phyloP scores from a whole-genome alignment of 2,888 invertebrate species.

The Pedicia rivosa region DNA sequence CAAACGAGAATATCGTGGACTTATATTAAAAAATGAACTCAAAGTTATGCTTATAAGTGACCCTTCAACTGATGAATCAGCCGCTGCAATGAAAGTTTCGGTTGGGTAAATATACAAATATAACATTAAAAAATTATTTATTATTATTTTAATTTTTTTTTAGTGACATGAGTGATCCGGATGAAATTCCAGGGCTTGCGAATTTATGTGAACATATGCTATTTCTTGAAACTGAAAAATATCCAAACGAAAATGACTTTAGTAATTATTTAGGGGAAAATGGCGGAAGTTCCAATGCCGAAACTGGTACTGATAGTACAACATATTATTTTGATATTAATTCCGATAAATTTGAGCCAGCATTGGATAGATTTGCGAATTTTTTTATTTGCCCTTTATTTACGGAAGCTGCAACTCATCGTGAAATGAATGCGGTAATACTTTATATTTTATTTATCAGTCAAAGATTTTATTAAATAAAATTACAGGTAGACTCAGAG shows the following conservation, averaged over 20 bases:
- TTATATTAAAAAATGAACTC: constrained; percentile 69
- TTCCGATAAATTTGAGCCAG: constrained; percentile 59
- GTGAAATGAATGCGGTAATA: constrained; percentile 83
- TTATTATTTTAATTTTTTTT: not conserved
- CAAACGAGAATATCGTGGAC: constrained; percentile 69
- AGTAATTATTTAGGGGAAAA: constrained; percentile 78
- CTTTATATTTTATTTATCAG: not conserved
- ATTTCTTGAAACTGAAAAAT: constrained; percentile 89
- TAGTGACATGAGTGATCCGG: constrained; percentile 76
- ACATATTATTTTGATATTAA: constrained; percentile 88
- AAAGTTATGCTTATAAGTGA: constrained; percentile 86
- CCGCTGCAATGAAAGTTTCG: constrained; percentile 81
- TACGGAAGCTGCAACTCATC: constrained; percentile 77
- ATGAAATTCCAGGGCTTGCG: constrained; percentile 78
- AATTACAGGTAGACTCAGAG: constrained; percentile 56
- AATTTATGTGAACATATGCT: constrained; percentile 99
- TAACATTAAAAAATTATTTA: not conserved
- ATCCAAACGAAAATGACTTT: constrained; percentile 83
- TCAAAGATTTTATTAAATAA: not conserved
- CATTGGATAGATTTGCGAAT: constrained; percentile 89
- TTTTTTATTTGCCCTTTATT: constrained; percentile 91
- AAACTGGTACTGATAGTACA: constrained; percentile 80
- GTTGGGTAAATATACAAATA: constrained; percentile 45
- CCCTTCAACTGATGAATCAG: constrained; percentile 78
- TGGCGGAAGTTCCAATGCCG: constrained; percentile 87